A percentile compares a stretch with the other conserved stretches of the same genome.
These are phyloP conservation scores for Plectus sambesii DNA, from an alignment of 1,140 invertebrate genomes.

Conservation along the genomic window DNA sequence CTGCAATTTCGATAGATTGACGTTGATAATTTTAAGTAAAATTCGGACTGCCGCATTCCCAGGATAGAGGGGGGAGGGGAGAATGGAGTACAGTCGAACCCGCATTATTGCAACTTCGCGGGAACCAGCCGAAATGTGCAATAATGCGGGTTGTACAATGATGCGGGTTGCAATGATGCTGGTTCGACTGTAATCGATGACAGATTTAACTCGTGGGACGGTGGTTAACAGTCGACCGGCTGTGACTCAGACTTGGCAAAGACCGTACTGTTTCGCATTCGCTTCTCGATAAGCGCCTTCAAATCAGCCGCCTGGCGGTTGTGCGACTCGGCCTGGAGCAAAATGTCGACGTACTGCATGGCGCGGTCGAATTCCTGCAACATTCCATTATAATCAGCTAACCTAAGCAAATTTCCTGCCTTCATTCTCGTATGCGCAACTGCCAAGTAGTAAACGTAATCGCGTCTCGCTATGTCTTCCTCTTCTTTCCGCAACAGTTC, in stretches of 20 bases:
- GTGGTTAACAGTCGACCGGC: too few relatives aligned
- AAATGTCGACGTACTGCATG: constrained; percentile 64
- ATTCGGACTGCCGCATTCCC: too few relatives aligned
- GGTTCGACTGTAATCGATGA: too few relatives aligned
- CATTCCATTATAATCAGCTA: constrained; percentile 13
- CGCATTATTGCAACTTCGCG: too few relatives aligned
- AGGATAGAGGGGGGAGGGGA: too few relatives aligned
- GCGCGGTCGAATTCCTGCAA: constrained; percentile 70
- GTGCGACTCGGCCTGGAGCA: constrained; percentile 73
- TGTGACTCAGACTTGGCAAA: too few relatives aligned
- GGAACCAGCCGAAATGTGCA: too few relatives aligned
- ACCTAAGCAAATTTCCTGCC: constrained; percentile 40
- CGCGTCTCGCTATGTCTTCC: constrained; percentile 62
- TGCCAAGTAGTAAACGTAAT: constrained; percentile 87
- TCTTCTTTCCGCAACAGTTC: constrained; percentile 64
- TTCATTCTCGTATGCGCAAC: constrained; percentile 76
- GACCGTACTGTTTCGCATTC: constrained; percentile 65
- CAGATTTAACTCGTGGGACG: background rate
- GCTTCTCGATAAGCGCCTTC: constrained; percentile 67
- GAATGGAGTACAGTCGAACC: too few relatives aligned
- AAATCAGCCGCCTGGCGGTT: constrained; percentile 74
- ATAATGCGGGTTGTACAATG: too few relatives aligned
- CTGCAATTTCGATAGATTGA: too few relatives aligned
- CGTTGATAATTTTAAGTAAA: too few relatives aligned
- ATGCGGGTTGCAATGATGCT: too few relatives aligned